Evolutionary conservation across 1,140 invertebrate genomes (phyloP), one percentile per base, ranked within the genome.

Genomic region (Limonius californicus): DNA sequence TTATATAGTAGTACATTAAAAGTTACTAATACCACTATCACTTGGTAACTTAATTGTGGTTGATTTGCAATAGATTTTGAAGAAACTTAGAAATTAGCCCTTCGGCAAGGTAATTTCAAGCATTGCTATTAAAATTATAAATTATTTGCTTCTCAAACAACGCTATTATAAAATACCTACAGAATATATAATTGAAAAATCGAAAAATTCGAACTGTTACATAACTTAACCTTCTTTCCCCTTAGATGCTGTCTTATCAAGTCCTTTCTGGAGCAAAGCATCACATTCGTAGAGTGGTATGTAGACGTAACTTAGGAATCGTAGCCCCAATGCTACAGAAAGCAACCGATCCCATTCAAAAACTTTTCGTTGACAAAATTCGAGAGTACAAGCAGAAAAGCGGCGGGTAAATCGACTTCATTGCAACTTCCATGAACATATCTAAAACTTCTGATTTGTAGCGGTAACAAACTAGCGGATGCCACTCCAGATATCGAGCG

Each of bases 341-440:
- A 74, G 87, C 85, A 2, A 80, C 81, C 2, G 95, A 97, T 77
- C 94, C 94, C 4, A 94, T 98, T 73, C 95, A 97, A 74, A 89
- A 97, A 78, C 76, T 97, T 19, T 98, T 98, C 76, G 69, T 97
- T 39, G 91, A 97, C 56, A 97, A 97, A 86, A 85, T 97, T 64
- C 85, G 85, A 54, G 94, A 96, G 80, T 98, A 95, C 79, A 91
- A 86, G 69, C 79, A 86, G 14, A 89, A 90, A 70, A 86, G 83
- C 74, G 79, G 81, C 72, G 78, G 79, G 88, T 90, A 83, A 39
- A 81, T 82, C 63, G 39, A 9, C n/a, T 16, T 18, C 20, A 54
- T 54, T 54, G 20, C 50, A 19, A 15, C 15, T 19, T 54, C 2
- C 16, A 45, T 45, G 12, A 35, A n/a, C n/a, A n/a, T n/a, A n/a